Conservation (phyloP, 2,113 vertebrate genomes). For the Cebidichthys violaceus region DNA sequence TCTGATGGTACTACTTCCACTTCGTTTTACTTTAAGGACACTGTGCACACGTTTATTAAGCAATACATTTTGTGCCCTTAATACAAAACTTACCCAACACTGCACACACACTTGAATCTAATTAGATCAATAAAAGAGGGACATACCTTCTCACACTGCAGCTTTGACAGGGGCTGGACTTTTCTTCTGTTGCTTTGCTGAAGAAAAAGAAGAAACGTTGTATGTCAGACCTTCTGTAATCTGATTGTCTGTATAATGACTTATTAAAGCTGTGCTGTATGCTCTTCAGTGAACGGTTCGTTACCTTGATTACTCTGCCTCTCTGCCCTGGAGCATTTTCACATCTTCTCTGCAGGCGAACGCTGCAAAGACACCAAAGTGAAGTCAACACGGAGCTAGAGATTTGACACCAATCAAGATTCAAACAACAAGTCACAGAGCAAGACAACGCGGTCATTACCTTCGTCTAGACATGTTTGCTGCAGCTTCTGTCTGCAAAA, state of each 20-base stretch:
- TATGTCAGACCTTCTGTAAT: neutral
- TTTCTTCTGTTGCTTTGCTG: slow-evolving; percentile 83
- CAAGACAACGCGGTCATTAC: slow-evolving; percentile 68
- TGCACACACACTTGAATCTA: neutral
- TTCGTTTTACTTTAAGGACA: too few relatives aligned
- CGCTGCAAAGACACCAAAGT: slow-evolving; percentile 73
- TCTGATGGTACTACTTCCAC: neutral
- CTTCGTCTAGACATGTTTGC: slow-evolving; percentile 88
- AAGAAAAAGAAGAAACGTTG: slow-evolving; percentile 30
- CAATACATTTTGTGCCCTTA: too few relatives aligned
- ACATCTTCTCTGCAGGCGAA: slow-evolving; percentile 87
- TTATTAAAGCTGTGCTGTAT: neutral
- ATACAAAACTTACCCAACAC: too few relatives aligned
- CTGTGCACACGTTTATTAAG: neutral
- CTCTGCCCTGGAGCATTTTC: slow-evolving; percentile 56
- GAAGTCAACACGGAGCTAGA: slow-evolving; percentile 2
- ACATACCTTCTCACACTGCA: slow-evolving; percentile 53
- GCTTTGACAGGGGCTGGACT: slow-evolving; percentile 70
- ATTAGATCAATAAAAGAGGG: neutral
- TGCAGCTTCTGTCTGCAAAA: slow-evolving; percentile 27
- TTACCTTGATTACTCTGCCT: slow-evolving; percentile 80
- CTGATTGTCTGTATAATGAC: neutral
- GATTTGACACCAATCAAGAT: neutral
- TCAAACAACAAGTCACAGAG: neutral
- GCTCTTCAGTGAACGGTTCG: slow-evolving; percentile 42